phyloP scores from a whole-genome alignment of 2,113 vertebrate genomes.

The Thalassoma bifasciatum region DNA sequence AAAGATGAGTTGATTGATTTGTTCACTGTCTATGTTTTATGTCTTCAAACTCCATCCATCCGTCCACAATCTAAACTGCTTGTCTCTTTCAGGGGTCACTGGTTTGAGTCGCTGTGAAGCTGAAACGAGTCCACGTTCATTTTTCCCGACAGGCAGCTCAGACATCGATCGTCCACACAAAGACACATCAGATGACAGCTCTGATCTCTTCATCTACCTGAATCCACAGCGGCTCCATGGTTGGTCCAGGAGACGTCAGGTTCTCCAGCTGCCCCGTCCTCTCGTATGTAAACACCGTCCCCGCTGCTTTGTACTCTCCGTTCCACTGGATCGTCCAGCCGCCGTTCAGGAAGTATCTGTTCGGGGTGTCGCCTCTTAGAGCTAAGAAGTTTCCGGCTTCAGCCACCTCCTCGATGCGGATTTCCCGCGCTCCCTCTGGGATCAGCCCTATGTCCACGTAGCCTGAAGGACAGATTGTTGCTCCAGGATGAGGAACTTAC shows the following conservation, averaged over 20 bases:
- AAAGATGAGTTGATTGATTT: no score
- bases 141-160: not conserved
- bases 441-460: conserved; percentile 95
- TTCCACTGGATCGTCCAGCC: conserved; percentile 98
- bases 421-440: conserved; percentile 90
- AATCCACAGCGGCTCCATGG: conserved; percentile 93
- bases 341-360: conserved; percentile 93
- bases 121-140: not conserved
- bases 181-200: not conserved
- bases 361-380: conserved; percentile 86
- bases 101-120: not conserved
- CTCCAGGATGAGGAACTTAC: not conserved
- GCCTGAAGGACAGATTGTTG: conserved; percentile 74
- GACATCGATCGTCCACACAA: not conserved
- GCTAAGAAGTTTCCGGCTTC: conserved; percentile 95
- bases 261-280: conserved; percentile 91
- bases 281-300: conserved; percentile 93
- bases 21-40: no score
- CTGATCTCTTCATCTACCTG: conserved; percentile 82
- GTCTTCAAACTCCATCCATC: no score
- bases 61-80: no score
- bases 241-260: conserved; percentile 93
- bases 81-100: no score
- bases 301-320: conserved; percentile 92
- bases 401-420: conserved; percentile 90